Evolutionary conservation across 2,888 invertebrate species (phyloP).

Genomic region (Metacarcinus magister): DNA sequence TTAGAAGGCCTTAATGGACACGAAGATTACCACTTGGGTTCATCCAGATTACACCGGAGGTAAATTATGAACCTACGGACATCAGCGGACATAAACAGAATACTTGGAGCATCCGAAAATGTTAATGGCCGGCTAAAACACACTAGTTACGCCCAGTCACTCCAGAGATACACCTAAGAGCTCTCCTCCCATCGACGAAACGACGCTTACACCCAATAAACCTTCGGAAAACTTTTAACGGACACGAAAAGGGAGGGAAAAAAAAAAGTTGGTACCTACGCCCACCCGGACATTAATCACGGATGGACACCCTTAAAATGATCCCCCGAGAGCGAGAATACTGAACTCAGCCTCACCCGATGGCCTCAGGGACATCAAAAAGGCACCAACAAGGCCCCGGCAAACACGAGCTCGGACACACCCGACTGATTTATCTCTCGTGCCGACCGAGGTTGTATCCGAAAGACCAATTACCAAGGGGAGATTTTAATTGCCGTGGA

Average conservation of each 20-base stretch:
- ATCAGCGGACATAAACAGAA: neutral
- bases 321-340: conserved; percentile 12
- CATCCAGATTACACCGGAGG: conserved; percentile 8
- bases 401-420: conserved; percentile 50
- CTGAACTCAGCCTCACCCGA: neutral
- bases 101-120: conserved; percentile 17
- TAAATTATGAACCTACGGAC: conserved; percentile 30
- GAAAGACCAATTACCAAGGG: conserved; percentile 43
- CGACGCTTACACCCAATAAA: neutral
- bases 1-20: conserved; percentile 49
- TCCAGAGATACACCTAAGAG: neutral
- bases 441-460: conserved; percentile 42
- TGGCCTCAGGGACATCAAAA: conserved; percentile 8
- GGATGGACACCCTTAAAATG: neutral
- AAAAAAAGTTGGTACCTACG: conserved; percentile 10
- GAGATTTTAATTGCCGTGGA: conserved; percentile 51
- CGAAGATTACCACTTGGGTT: conserved; percentile 2
- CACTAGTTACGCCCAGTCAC: conserved; percentile 5
- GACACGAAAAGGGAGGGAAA: neutral
- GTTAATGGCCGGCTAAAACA: conserved; percentile 33
- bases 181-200: neutral
- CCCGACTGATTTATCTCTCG: conserved; percentile 46
- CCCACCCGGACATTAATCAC: conserved; percentile 21
- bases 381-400: conserved; percentile 42
- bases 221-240: conserved; percentile 9